phyloP scores from a whole-genome alignment of 2,113 vertebrate genomes.

The Baryphthengus martii region DNA sequence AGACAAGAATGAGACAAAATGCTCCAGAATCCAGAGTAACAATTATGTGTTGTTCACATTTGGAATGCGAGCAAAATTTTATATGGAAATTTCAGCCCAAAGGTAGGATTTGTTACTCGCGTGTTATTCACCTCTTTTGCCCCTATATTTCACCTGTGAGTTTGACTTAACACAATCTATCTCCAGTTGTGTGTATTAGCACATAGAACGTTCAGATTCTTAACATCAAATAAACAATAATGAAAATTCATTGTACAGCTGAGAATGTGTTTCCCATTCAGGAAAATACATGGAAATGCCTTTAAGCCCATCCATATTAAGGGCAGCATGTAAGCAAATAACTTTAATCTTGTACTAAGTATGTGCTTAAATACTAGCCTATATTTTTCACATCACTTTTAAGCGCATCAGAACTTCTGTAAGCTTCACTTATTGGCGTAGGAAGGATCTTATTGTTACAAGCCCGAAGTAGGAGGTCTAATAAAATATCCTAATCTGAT shows the following conservation, averaged over 20 bases:
- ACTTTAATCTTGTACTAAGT: conserved; percentile 55
- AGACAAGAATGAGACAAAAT: not conserved
- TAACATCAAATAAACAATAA: conserved; percentile 27
- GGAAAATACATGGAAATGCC: conserved; percentile 46
- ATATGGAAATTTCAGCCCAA: not conserved
- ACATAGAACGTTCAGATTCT: not conserved
- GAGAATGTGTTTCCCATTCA: not conserved
- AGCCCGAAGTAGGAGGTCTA: not conserved
- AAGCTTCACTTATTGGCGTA: conserved; percentile 18
- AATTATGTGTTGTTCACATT: not conserved
- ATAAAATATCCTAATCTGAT: conserved; percentile 60
- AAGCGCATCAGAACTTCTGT: conserved; percentile 31
- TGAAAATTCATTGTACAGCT: conserved; percentile 23
- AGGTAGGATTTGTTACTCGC: not conserved
- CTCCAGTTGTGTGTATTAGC: not conserved
- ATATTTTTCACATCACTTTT: conserved; percentile 4
- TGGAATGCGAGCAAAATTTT: not conserved
- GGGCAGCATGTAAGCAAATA: conserved; percentile 53
- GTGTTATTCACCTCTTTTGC: not conserved
- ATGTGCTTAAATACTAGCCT: conserved; percentile 47
- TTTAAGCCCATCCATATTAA: conserved; percentile 48
- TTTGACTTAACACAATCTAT: not conserved
- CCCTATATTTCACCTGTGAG: not conserved
- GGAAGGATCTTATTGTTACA: conserved; percentile 28
- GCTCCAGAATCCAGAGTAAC: not conserved